Conservation (phyloP, 2,797 vertebrate species). For the Spizella passerina region DNA sequence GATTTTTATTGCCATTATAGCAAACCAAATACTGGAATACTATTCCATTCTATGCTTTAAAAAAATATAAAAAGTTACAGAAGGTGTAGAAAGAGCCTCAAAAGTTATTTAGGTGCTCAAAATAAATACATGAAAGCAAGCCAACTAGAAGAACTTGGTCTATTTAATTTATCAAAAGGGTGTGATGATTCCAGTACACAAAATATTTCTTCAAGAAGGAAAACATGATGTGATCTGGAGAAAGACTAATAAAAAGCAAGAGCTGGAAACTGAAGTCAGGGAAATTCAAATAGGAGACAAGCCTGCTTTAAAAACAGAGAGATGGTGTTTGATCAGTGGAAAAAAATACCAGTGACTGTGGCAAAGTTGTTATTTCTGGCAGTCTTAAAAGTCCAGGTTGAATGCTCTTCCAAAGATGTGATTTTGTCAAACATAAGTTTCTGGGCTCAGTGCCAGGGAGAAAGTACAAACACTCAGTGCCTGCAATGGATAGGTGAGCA, state of each 20-base stretch:
- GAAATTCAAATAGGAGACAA: not conserved
- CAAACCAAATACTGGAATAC: not conserved
- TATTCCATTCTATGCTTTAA: not conserved
- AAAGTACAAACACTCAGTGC: not conserved
- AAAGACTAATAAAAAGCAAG: not conserved
- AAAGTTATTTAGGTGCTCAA: not conserved
- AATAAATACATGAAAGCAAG: not conserved
- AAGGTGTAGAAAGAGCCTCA: not conserved
- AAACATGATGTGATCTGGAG: not conserved
- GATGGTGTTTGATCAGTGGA: not conserved
- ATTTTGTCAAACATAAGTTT: constrained; percentile 22
- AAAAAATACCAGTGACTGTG: not conserved
- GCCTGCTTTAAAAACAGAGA: not conserved
- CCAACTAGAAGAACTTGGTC: not conserved
- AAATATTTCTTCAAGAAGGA: not conserved
- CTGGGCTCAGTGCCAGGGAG: constrained; percentile 9
- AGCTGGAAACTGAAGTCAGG: not conserved
- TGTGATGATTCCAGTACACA: not conserved
- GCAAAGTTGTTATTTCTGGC: not conserved
- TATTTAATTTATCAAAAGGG: not conserved
- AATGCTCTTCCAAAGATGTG: not conserved
- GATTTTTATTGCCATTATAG: not conserved
- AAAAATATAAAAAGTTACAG: not conserved
- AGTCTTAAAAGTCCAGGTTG: not conserved
- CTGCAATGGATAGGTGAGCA: constrained; percentile 49